Evolutionary conservation across 2,797 vertebrate species (phyloP), one percentile per base, ranked within the genome.

Genomic region (Phalloptychus januarius): DNA sequence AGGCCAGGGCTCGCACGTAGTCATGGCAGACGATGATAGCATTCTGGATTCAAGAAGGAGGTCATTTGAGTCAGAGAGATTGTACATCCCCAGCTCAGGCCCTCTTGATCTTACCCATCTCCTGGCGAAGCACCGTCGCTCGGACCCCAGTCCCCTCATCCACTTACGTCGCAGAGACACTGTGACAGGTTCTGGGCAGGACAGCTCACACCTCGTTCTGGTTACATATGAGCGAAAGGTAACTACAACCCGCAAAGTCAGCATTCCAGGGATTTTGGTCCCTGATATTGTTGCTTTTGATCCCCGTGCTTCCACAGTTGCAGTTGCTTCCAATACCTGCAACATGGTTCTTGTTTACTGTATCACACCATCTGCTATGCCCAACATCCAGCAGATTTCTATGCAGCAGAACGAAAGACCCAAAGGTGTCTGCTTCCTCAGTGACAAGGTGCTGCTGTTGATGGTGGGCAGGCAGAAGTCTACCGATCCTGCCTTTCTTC

Each of bases 211-310:
- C 89, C 95, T 99, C 80, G 95, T 97, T 84, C 89, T 99, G 84
- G 96, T 99, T 79, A 97, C 95, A 1, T 99, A 98, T 7, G 97
- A 98, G 78, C 95, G 94, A 28, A 97, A 96, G 78, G 96, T 96
- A 70, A 97, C 97, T 0, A 96, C 95, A 72, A 97, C 96, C 40
- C 96, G 96, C 83, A 99, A 96, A 91, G 97, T 97, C 48, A 96
- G 95, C 79, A 95, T 99, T 63, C 97, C 98, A 0, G 98, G 98
- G 44, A 96, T 99, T 84, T 91, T 99, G 89, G 97, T 97, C 44
- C 98, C 98, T 1, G 98, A 99, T 81, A 96, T 99, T 25, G 91
- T 99, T 75, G 96, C 97, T 44, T 97, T 98, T 84, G 96, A 97
- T 85, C 87, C 92, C 0, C 94, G 90, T 65, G 95, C 95, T n/a